These are phyloP conservation scores for Rhabdophis nuchalis DNA, from an alignment of 2,797 vertebrate genomes.

Conservation along the genomic window DNA sequence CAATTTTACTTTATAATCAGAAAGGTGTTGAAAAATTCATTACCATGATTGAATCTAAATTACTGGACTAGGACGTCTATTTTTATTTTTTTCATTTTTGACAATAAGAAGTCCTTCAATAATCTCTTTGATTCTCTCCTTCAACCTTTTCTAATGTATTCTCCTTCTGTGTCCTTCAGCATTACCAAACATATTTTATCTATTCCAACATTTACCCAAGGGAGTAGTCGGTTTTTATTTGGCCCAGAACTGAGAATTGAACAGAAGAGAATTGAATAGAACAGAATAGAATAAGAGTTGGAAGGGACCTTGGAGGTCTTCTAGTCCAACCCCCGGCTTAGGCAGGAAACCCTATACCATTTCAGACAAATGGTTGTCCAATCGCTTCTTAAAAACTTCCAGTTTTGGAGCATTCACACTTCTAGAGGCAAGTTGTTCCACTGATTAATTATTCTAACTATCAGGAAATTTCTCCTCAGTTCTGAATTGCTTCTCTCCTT, in stretches of 20 bases:
- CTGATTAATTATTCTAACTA: no score
- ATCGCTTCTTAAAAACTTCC: no score
- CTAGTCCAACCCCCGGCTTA: no score
- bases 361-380: no score
- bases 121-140: not conserved
- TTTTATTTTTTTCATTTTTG: not conserved
- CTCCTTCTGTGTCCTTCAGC: not conserved
- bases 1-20: not conserved
- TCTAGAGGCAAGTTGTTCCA: no score
- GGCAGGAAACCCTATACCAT: no score
- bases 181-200: not conserved
- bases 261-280: no score
- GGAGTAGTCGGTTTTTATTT: not conserved
- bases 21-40: not conserved
- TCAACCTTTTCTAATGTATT: not conserved
- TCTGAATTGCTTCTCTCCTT: no score
- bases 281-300: no score
- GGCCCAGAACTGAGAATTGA: not conserved
- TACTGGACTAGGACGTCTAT: not conserved
- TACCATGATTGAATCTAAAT: not conserved
- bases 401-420: no score
- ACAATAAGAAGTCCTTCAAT: not conserved
- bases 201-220: not conserved
- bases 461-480: no score
- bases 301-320: no score